Evolutionary conservation across 2,113 vertebrate species (phyloP), one percentile per base, ranked within the genome.

Genomic region (Amphiprion percula): DNA sequence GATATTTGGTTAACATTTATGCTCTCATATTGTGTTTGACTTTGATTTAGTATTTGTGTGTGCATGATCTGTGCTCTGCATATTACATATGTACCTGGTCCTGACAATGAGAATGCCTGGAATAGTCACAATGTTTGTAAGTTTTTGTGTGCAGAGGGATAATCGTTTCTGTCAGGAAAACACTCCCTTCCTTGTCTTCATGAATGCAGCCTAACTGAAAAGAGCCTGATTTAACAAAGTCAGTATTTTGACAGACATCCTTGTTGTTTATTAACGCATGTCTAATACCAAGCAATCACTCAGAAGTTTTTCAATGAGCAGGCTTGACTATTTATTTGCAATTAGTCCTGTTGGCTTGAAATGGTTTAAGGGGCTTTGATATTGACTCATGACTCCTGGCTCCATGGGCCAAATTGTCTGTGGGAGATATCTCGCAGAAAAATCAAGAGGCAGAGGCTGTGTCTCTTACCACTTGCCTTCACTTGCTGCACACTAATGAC

Each of bases 401-500:
- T 79, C 58, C 50, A 23, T 55, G 50, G 66, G 44, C 72, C 68
- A 83, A 87, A 85, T 74, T 71, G 70, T 82, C 56, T 79, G 58
- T 66, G 73, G 55, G 65, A 67, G 77, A 70, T 89, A 91, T 90
- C 89, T 77, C 41, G 7, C 17, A 69, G 73, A 88, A 85, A 30
- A 87, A 91, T 86, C 79, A 68, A 72, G 82, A 69, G 50, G 47
- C 55, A 46, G 39, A 77, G 66, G 37, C 83, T 84, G 86, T 87
- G 39, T 85, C 65, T 85, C 74, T 86, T 58, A 69, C 68, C 68
- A 68, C 68, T 60, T 72, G 79, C 70, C 60, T 81, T 75, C 79
- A 63, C 87, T 85, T 79, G 77, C 85, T 87, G 82, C 90, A 88
- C 85, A 89, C 88, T 93, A 94, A 94, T 93, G 86, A 93, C 78